Evolutionary conservation across 1,140 invertebrate genomes (phyloP), one percentile per base, ranked within the genome.

Genomic region (Helicoverpa armigera): DNA sequence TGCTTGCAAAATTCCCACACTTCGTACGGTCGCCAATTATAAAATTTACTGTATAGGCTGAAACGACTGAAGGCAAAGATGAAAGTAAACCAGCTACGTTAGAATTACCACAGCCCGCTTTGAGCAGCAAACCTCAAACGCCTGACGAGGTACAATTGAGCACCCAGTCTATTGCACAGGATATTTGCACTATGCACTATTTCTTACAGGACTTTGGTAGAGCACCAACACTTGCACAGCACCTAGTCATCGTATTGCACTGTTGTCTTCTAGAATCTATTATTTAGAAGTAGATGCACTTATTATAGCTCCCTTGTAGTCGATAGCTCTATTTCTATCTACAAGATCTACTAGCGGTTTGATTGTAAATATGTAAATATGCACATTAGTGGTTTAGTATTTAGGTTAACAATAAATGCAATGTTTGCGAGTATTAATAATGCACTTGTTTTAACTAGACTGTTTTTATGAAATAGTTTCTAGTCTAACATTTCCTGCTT

Each of bases 1-100:
- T 14, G 63, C 76, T 69, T 70, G 35, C 76, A 70, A 79, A 79
- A 79, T 79, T 79, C 14, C 9, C 69, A 63, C 80, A 78, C 76
- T 83, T 87, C 87, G 86, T 90, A 92, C 72, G 87, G 89, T 93
- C 90, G 90, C 90, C 90, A 91, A 82, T 91, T 90, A 93, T 89
- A 5, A 60, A 86, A 89, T 89, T 92, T 93, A 88, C 85, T 93
- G 86, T 93, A 58, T 94, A 94, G 93, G 93, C 91, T 89, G 91
- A 91, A 51, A 77, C 80, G 50, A 88, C 87, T 86, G 90, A 90
- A 78, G 86, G 84, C 76, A 91, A 87, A 85, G 86, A 89, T 31
- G 86, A 91, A 85, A 87, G 74, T 87, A 92, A 88, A 85, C 84
- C 83, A 79, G 85, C 87, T 80, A 85, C 90, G 69, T 88, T 93